Base-by-base conservation (phyloP, 2,113 vertebrate genomes). In the Scomber japonicus region DNA sequence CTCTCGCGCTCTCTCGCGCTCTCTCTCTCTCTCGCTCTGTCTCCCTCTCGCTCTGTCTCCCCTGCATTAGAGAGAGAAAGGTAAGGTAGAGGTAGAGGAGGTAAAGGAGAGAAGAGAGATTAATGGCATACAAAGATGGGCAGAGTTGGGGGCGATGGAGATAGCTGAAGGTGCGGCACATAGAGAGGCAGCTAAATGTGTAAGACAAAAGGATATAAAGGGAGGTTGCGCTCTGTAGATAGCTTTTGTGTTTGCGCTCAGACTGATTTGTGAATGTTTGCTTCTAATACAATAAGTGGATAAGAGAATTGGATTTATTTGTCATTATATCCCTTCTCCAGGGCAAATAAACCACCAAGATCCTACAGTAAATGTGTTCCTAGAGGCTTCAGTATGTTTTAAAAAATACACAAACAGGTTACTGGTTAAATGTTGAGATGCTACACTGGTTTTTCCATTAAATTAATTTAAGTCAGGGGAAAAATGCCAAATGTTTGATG, bases 91-190 rank as follows among this genome's bases (percentile, higher is more conserved):
- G 73, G 72, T 70, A 84, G 82, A 82, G 75, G 80, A 90, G 86
- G 85, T 81, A 68, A 83, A 86, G 80, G 74, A 71, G 82, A 87
- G 79, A 81, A 88, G 88, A 87, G 85, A 91, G 92, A 92, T 92
- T 91, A 92, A 92, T 92, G 89, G 88, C 71, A 50, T 90, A 89
- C 89, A 93, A 82, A 90, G 86, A 91, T 84, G 90, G 85, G 90
- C 88, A 84, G 90, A 88, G 91, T 92, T 67, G 68, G 85, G 92
- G 91, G 90, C 80, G 81, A 89, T 92, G 83, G 74, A 91, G 90
- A 89, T 91, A 90, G 89, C 85, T 35, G 81, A 86, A 81, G 88
- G 82, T 88, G 84, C 79, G 30, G 87, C 30, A 24, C 75, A 16
- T 19, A 57, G 64, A 85, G 61, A 78, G 81, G 80, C 71, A 40